Evolutionary conservation across 2,797 vertebrate species (phyloP).

Genomic region (Astyanax mexicanus): DNA sequence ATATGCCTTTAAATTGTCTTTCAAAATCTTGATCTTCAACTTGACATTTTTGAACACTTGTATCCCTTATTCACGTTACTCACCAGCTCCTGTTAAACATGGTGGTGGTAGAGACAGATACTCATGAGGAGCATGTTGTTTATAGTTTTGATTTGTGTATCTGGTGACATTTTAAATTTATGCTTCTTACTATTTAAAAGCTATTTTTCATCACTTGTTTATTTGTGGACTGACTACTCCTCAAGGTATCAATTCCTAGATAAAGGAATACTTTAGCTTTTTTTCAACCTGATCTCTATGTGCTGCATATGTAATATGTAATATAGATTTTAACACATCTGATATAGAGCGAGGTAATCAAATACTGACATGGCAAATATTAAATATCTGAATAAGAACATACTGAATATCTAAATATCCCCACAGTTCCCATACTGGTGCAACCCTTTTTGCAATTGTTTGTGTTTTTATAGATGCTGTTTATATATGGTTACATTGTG

Average conservation of each 20-base stretch:
- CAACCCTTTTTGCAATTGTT: too few relatives aligned
- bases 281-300: background rate
- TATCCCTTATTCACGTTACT: slow-evolving; percentile 10
- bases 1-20: background rate
- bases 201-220: background rate
- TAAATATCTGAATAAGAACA: too few relatives aligned
- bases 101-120: background rate
- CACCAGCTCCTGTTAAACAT: slow-evolving; percentile 4
- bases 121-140: background rate
- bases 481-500: too few relatives aligned
- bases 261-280: background rate
- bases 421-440: too few relatives aligned
- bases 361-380: too few relatives aligned
- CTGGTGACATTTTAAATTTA: background rate
- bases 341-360: too few relatives aligned
- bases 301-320: background rate
- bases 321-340: too few relatives aligned
- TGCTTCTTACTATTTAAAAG: background rate
- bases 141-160: slow-evolving; percentile 17
- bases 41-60: background rate
- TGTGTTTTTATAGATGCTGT: too few relatives aligned
- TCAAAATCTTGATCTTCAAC: background rate
- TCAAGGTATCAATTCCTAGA: background rate
- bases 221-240: background rate
- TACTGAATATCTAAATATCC: too few relatives aligned